Base-by-base conservation (phyloP, 2,797 vertebrate species). In the Hafferia zeledoni region DNA sequence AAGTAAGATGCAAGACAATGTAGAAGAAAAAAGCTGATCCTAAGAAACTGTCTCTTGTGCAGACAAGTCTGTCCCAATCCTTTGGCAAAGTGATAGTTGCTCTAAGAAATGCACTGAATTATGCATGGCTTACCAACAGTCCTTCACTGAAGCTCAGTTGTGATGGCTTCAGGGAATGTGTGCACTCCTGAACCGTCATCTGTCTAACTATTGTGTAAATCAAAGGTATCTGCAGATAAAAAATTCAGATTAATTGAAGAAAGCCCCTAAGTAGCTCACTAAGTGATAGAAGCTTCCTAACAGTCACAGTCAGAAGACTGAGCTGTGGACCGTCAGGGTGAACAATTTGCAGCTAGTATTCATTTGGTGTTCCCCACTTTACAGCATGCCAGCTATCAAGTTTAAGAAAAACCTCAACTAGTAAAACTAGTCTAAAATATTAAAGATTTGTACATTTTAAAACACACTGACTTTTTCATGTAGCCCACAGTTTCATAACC, bases 181-280 rank as follows among this genome's bases (percentile, higher is more conserved):
- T 87, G 53, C 56, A 55, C 61, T 93, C 61, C 85, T 78, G 64
- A 93, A 87, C 75, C 37, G 41, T 33, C 82, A 31, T 61, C 30
- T 74, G 7, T 47, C 25, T 59, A 65, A 65, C 25, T 69, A n/a
- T 72, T 88, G 50, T 72, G 57, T 9, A 18, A 86, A 94, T 89
- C 89, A 86, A 63, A 95, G 75, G 39, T 76, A 81, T 68, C 72
- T 69, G 79, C 76, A 92, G 89, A 89, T 83, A 44, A 91, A 94
- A 93, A 87, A 85, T 30, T 71, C 79, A 69, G 76, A 91, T 81
- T 91, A 81, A 65, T 81, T 90, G 89, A 83, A 77, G 30, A 39
- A 81, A 78, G 37, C 61, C 79, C 60, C 23, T 1, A 2, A 72
- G 85, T 63, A 52, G n/a, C 41, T 57, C 3, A 1, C 28, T 59